Percentiles rank a stretch among this genome's conserved stretches.
phyloP scores from a whole-genome alignment of 2,888 invertebrate species.

The Heliconius erato region DNA sequence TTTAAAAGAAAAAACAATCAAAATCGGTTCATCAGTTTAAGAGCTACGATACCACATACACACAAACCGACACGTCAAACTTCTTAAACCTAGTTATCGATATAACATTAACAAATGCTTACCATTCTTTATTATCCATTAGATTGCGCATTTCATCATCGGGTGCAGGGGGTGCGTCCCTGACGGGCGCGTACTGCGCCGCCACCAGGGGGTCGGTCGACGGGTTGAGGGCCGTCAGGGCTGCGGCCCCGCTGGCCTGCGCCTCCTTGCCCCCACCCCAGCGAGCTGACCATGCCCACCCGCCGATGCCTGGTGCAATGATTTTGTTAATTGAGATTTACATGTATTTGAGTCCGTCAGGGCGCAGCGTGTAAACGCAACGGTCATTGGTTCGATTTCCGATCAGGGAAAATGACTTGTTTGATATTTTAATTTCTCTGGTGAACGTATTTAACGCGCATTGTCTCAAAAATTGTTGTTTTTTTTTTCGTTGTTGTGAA shows the following conservation, averaged over 20 bases:
- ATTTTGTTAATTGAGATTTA: slow-evolving; percentile 17
- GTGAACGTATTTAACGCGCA: no score
- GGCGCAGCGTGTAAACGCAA: background rate
- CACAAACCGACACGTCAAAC: no score
- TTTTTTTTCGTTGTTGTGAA: no score
- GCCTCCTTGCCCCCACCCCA: slow-evolving; percentile 84
- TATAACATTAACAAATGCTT: slow-evolving; percentile 54
- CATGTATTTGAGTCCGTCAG: background rate
- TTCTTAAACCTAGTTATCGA: background rate
- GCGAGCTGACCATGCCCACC: slow-evolving; percentile 76
- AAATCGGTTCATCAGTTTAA: no score
- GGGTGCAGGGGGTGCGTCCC: slow-evolving; percentile 89
- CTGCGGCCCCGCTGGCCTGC: slow-evolving; percentile 81
- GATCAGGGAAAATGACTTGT: background rate
- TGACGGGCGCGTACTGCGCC: slow-evolving; percentile 91
- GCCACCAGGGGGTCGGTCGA: slow-evolving; percentile 91
- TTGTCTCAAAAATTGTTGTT: no score
- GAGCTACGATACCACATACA: no score
- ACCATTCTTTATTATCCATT: slow-evolving; percentile 92
- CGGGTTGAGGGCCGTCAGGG: slow-evolving; percentile 89
- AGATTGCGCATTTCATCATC: slow-evolving; percentile 90
- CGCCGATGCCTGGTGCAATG: slow-evolving; percentile 70
- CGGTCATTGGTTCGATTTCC: background rate
- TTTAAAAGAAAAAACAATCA: no score
- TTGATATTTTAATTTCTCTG: background rate